phyloP scores from a whole-genome alignment of 2,113 vertebrate genomes.

The Saguinus midas region DNA sequence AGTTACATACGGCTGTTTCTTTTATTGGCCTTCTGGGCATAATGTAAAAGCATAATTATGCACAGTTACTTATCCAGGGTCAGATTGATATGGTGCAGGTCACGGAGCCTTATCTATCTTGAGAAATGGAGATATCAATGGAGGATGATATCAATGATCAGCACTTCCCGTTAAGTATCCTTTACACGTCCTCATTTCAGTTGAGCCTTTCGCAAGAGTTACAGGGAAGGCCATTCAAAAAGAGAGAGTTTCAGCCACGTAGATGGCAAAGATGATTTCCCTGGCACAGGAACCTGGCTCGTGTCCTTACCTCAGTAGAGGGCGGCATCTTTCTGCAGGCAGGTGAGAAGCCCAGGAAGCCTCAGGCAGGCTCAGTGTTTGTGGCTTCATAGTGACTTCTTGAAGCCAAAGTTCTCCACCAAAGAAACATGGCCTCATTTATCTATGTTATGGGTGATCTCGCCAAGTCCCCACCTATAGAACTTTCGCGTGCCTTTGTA shows the following conservation, averaged over 20 bases:
- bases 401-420: neutral
- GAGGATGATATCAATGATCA: rapidly evolving
- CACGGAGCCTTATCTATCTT: neutral
- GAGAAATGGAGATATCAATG: neutral
- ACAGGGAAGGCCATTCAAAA: too few relatives aligned
- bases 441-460: rapidly evolving
- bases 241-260: neutral
- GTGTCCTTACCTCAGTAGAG: rapidly evolving
- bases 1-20: neutral
- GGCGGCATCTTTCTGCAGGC: neutral
- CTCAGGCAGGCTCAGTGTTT: rapidly evolving
- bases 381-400: neutral
- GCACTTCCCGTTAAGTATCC: rapidly evolving
- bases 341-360: neutral
- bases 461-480: neutral
- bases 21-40: neutral
- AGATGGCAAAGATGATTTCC: neutral
- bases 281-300: neutral
- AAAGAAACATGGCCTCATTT: too few relatives aligned
- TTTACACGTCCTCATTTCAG: too few relatives aligned
- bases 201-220: rapidly evolving
- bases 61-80: neutral
- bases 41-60: rapidly evolving
- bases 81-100: neutral
- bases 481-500: neutral